Percentiles rank a stretch among this genome's conserved stretches.
Evolutionary conservation across 2,797 vertebrate species (phyloP).

Genomic region (Characodon lateralis): DNA sequence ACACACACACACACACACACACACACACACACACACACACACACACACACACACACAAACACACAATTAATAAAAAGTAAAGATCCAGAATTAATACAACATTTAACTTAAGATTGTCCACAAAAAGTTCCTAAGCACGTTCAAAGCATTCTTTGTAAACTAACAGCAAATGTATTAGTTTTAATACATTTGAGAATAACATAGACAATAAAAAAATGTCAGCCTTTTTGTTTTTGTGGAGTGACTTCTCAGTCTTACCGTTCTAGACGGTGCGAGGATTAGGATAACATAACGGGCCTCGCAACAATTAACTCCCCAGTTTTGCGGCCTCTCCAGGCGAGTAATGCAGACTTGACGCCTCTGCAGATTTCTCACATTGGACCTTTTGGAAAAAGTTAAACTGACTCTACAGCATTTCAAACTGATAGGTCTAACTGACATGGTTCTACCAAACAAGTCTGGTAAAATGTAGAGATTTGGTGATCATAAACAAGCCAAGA

Average conservation of each 20-base stretch:
- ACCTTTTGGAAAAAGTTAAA: slow-evolving; percentile 69
- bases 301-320: slow-evolving; percentile 93
- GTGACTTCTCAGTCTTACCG: slow-evolving; percentile 70
- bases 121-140: not conserved
- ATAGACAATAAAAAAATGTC: not conserved
- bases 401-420: not conserved
- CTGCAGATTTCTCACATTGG: slow-evolving; percentile 87
- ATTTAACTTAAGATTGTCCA: not conserved
- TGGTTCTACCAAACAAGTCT: not conserved
- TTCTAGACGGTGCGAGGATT: slow-evolving; percentile 90
- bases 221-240: not conserved
- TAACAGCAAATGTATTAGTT: not conserved
- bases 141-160: not conserved
- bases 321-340: slow-evolving; percentile 90
- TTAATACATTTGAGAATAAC: not conserved
- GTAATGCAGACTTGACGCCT: slow-evolving; percentile 89
- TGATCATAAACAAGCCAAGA: not conserved
- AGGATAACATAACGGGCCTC: slow-evolving; percentile 92
- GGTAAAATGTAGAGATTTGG: not conserved
- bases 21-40: no score
- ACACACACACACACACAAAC: no score
- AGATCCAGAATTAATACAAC: not conserved
- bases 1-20: no score
- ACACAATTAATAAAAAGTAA: no score
- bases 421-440: not conserved